Percentiles rank a stretch among this genome's conserved stretches.
phyloP scores from a whole-genome alignment of 2,888 invertebrate species.

The Masnerella sp. region DNA sequence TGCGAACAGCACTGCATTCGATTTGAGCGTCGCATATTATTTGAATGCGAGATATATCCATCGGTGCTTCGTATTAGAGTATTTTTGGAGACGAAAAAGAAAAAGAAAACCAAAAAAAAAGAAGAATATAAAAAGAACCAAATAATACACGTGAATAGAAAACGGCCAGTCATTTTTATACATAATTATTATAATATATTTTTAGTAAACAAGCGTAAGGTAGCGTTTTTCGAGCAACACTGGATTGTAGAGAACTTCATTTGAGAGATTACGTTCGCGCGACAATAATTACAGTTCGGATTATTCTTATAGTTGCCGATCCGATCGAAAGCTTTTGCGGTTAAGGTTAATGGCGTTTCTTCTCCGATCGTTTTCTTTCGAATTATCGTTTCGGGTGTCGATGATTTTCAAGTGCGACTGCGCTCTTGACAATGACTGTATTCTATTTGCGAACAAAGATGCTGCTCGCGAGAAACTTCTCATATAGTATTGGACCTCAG shows the following conservation, averaged over 20 bases:
- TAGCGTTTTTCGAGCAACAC: slow-evolving; percentile 34
- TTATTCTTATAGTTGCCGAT: slow-evolving; percentile 29
- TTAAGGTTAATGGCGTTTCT: not conserved
- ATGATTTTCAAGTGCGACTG: slow-evolving; percentile 24
- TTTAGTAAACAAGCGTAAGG: slow-evolving; percentile 42
- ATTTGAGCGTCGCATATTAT: slow-evolving; percentile 18
- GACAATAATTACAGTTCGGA: slow-evolving; percentile 47
- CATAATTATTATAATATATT: slow-evolving; percentile 52
- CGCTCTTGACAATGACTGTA: slow-evolving; percentile 33
- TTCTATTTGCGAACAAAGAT: slow-evolving; percentile 36
- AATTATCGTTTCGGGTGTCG: not conserved
- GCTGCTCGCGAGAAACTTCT: slow-evolving; percentile 15
- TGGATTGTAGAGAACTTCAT: slow-evolving; percentile 41
- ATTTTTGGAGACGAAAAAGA: slow-evolving; percentile 46
- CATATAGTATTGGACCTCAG: slow-evolving; percentile 46
- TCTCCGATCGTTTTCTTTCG: not conserved
- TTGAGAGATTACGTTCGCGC: slow-evolving; percentile 43
- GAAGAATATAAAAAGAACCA: slow-evolving; percentile 1
- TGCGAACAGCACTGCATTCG: slow-evolving; percentile 24
- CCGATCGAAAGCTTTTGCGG: not conserved
- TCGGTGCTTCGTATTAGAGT: slow-evolving; percentile 54
- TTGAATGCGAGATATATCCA: no score
- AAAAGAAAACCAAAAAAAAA: not conserved
- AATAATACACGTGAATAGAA: slow-evolving; percentile 45
- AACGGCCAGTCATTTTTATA: slow-evolving; percentile 58